phyloP scores from a whole-genome alignment of 23 tunicate genomes.

The Ascidia mentula region DNA sequence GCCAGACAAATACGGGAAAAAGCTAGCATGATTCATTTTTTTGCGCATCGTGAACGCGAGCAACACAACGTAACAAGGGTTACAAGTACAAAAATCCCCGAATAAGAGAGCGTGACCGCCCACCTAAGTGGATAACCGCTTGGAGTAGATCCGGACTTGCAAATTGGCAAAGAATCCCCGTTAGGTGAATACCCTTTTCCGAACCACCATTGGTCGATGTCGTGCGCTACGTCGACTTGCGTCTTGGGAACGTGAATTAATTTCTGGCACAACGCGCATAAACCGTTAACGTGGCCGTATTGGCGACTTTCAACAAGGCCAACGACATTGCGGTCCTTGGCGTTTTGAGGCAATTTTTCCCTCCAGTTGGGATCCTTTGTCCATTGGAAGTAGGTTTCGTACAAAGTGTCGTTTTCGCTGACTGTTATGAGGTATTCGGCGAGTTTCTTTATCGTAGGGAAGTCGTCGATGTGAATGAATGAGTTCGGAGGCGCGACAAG shows the following conservation, averaged over 20 bases:
- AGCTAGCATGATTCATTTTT: no score
- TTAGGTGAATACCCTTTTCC: constrained; percentile 31
- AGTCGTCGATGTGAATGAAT: constrained; percentile 84
- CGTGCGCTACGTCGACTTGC: neutral
- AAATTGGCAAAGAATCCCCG: neutral
- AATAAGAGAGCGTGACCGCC: neutral
- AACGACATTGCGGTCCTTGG: neutral
- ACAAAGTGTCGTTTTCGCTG: constrained; percentile 32
- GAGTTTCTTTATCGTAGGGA: constrained; percentile 32
- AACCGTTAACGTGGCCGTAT: neutral
- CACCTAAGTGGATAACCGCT: constrained; percentile 29
- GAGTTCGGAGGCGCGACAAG: constrained; percentile 64
- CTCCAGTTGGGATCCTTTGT: neutral
- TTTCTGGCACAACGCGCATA: constrained; percentile 1
- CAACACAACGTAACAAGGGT: neutral
- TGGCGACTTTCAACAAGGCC: neutral
- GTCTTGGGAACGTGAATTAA: neutral
- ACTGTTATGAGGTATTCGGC: constrained; percentile 50
- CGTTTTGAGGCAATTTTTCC: neutral
- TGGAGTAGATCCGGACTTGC: constrained; percentile 25
- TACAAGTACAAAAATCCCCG: neutral
- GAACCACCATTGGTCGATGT: constrained; percentile 42
- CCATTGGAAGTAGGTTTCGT: constrained; percentile 57
- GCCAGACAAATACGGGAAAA: no score
- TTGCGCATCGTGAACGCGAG: neutral